phyloP scores from a whole-genome alignment of 2,113 vertebrate genomes.

The Stercorarius parasiticus region DNA sequence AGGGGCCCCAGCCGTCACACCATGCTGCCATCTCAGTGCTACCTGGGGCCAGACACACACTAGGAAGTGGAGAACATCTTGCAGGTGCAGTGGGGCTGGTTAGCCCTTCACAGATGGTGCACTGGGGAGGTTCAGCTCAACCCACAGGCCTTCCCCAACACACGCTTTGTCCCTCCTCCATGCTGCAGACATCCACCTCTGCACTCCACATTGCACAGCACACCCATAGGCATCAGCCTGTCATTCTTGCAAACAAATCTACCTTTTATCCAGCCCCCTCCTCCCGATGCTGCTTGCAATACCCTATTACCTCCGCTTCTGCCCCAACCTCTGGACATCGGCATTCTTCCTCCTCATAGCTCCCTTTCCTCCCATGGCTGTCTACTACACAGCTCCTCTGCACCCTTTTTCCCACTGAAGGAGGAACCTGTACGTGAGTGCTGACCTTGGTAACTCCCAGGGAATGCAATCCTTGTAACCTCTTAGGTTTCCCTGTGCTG shows the following conservation, averaged over 20 bases:
- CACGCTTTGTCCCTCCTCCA: background rate
- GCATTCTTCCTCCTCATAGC: background rate
- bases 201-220: background rate
- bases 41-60: rapidly evolving
- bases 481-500: conserved; percentile 14
- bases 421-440: background rate
- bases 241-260: background rate
- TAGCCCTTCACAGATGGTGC: background rate
- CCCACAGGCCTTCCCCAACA: background rate
- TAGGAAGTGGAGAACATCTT: background rate
- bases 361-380: background rate
- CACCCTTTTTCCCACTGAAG: background rate
- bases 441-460: background rate
- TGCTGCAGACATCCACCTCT: background rate
- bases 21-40: rapidly evolving
- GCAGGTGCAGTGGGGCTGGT: background rate
- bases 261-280: background rate
- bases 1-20: background rate
- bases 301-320: background rate
- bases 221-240: background rate
- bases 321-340: rapidly evolving
- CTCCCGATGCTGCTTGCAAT: background rate
- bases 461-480: background rate
- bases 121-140: background rate
- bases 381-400: background rate